These are phyloP conservation scores for Sinocyclocheilus rhinocerous DNA, from an alignment of 2,113 vertebrate genomes.

Conservation along the genomic window DNA sequence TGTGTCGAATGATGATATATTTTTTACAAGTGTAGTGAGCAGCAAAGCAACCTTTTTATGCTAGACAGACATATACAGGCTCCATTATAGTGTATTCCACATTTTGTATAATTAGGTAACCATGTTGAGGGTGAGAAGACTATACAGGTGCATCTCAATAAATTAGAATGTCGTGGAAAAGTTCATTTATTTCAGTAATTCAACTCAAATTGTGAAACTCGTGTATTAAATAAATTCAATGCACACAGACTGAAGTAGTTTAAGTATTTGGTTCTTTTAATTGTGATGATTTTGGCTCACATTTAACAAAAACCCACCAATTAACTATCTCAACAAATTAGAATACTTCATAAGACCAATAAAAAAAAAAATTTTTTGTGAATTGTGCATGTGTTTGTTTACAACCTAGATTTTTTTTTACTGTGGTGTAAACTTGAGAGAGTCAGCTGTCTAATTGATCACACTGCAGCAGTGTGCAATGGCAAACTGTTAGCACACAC, in stretches of 20 bases:
- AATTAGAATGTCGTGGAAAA: no score
- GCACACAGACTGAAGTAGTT: no score
- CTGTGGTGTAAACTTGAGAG: slow-evolving; percentile 27
- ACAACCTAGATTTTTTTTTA: slow-evolving; percentile 13
- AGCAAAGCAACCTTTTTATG: background rate
- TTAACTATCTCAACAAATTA: no score
- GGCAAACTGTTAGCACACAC: slow-evolving; percentile 42
- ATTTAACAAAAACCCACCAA: no score
- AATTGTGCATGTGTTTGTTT: slow-evolving; percentile 6
- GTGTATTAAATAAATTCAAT: no score
- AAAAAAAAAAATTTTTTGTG: no score
- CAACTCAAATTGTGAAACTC: no score
- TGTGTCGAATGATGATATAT: background rate
- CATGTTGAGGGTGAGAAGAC: background rate
- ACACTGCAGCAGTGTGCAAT: slow-evolving; percentile 51
- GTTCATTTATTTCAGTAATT: no score
- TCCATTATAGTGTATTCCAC: background rate
- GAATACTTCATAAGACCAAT: no score
- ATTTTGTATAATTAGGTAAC: background rate
- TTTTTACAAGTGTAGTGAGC: background rate
- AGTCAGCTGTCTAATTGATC: slow-evolving; percentile 59
- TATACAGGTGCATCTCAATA: background rate
- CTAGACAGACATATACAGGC: background rate
- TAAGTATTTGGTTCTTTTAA: no score
- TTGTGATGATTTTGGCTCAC: no score